Base-by-base conservation (phyloP, 1,140 invertebrate species). In the Chrysoperla carnea region DNA sequence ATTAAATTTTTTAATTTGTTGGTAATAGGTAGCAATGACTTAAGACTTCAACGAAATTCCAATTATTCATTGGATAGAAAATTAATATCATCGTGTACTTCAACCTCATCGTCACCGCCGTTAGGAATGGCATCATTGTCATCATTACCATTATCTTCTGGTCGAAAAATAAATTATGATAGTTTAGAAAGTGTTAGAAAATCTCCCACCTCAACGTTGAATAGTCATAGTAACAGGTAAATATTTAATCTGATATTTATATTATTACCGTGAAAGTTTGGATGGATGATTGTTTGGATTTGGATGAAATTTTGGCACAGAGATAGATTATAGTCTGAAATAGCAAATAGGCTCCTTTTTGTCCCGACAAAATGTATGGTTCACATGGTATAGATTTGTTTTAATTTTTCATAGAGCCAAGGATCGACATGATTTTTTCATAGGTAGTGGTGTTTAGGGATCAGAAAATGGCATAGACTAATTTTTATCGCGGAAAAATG, bases 21-120 rank as follows among this genome's bases (percentile, higher is more conserved):
- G 40, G 48, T 52, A 48, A 15, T 53, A 75, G 73, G 73, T 61
- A 74, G 67, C 44, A 73, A 64, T 42, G 73, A 75, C 50, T 62
- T 75, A 5, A 66, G 68, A 13, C 59, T 60, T 46, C 49, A 52
- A 13, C 49, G 46, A 33, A 59, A 55, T 29, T 55, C 52, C 8
- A 66, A 66, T 50, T 64, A 66, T 48, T 67, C 64, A 6, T 48
- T 66, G 42, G 64, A 69, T 46, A 50, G 66, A 39, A 68, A 66
- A 52, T 44, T 63, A 8, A 59, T 70, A 37, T 64, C 66, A 5
- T 63, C 66, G 2, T 56, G 57, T 42, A 65, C 66, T 52, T 67
- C 66, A 40, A 59, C 64, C 17, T 67, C 67, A 0, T 59, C 59
- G 11, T 61, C 59, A 6, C 60, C 58, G 8, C 70, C 69, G 8